Evolutionary conservation across 2,113 vertebrate species (phyloP).

Genomic region (Halcyon senegalensis): DNA sequence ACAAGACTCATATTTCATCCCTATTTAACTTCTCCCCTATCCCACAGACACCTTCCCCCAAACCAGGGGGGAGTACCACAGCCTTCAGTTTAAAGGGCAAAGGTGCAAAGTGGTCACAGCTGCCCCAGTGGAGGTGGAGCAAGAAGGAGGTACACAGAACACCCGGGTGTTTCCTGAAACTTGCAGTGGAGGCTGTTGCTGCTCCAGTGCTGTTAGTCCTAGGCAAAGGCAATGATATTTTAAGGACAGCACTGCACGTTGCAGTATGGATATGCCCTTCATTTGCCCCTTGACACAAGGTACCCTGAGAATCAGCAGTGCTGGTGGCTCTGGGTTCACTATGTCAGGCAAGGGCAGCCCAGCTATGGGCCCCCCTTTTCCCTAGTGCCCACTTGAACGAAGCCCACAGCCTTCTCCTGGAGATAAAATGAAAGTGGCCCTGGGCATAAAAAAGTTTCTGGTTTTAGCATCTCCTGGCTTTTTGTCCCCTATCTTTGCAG

Average conservation of each 20-base stretch:
- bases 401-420: not conserved
- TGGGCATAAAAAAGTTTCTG: not conserved
- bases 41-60: accelerated
- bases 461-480: not conserved
- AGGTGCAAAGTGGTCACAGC: not conserved
- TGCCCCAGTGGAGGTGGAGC: not conserved
- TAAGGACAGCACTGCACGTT: not conserved
- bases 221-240: not conserved
- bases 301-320: not conserved
- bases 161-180: not conserved
- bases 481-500: not conserved
- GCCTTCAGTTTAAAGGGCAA: not conserved
- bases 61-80: accelerated
- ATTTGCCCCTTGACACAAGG: accelerated
- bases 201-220: not conserved
- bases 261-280: not conserved
- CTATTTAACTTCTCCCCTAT: accelerated
- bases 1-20: accelerated
- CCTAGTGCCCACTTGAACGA: accelerated
- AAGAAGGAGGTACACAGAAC: accelerated
- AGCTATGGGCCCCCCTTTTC: accelerated
- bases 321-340: accelerated
- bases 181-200: not conserved
- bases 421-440: not conserved
- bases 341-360: accelerated